Evolutionary conservation across 2,888 invertebrate species (phyloP), one percentile per base, ranked within the genome.

Genomic region (Perithous albicinctus): DNA sequence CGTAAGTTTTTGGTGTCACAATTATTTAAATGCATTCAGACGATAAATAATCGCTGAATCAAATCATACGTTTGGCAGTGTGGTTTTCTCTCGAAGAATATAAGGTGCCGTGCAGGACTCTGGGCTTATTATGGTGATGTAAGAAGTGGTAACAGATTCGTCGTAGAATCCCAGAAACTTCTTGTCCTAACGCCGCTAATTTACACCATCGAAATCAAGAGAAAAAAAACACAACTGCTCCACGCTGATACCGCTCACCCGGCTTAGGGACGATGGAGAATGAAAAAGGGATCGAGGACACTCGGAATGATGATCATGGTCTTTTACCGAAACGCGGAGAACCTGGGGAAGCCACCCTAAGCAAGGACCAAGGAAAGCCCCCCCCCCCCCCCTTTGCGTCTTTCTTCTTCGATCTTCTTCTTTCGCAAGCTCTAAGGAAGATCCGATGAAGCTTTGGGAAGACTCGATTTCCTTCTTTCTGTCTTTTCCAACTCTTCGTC

Each of bases 141-240:
- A 69, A 51, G 26, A 48, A 63, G 56, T 38, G 43, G 54, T 43
- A 51, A 72, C 56, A 20, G 64, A 72, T 56, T 70, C 77, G 20
- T 8, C 29, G 35, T 20, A 18, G 15, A 56, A 80, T 80, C 48
- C 63, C 64, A 38, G n/a, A 74, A 77, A 78, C 82, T 86, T 81
- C 64, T 85, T 84, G 80, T 83, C 51, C n/a, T 18, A n/a, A 8
- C 51, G 48, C 82, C 81, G 84, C 89, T 90, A 90, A 90, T 91
- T 90, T 90, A 72, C 83, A 82, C 77, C 77, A 76, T 82, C 83
- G 48, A 83, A 85, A 86, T 88, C 82, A 86, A 85, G 86, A 88
- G 89, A 87, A 89, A n/a, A n/a, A n/a, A n/a, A n/a, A n/a, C n/a
- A 90, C 88, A 89, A 89, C 87, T 87, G 89, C 82, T 84, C 81